Evolutionary conservation across 2,113 vertebrate genomes (phyloP).

Genomic region (Pygoscelis adeliae): DNA sequence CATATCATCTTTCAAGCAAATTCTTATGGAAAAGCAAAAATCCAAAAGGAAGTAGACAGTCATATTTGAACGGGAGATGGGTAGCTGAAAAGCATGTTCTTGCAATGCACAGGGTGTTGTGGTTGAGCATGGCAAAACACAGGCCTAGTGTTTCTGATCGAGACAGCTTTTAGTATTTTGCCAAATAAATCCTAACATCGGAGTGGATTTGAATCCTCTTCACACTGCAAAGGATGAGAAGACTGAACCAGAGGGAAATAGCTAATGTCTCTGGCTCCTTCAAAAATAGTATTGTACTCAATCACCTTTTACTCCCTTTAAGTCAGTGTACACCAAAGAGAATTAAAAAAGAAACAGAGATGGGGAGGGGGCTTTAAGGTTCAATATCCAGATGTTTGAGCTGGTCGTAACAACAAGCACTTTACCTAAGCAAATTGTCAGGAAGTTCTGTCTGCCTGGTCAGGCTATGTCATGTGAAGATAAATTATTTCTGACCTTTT

Average conservation of each 20-base stretch:
- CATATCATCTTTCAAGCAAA: not conserved
- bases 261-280: not conserved
- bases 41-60: not conserved
- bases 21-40: not conserved
- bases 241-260: not conserved
- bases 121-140: not conserved
- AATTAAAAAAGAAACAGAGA: not conserved
- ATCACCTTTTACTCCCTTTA: not conserved
- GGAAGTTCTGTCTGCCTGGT: not conserved
- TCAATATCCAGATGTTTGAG: not conserved
- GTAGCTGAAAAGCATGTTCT: not conserved
- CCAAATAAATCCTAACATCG: not conserved
- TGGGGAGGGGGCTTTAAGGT: not conserved
- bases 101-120: not conserved
- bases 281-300: not conserved
- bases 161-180: not conserved
- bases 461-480: not conserved
- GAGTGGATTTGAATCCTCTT: not conserved
- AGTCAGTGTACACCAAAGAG: not conserved
- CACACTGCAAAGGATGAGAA: not conserved
- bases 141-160: not conserved
- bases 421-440: not conserved
- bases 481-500: constrained; percentile 32
- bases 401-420: not conserved
- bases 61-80: not conserved